Evolutionary conservation across 1,140 invertebrate species (phyloP).

Genomic region (Acyrthosiphon pisum): DNA sequence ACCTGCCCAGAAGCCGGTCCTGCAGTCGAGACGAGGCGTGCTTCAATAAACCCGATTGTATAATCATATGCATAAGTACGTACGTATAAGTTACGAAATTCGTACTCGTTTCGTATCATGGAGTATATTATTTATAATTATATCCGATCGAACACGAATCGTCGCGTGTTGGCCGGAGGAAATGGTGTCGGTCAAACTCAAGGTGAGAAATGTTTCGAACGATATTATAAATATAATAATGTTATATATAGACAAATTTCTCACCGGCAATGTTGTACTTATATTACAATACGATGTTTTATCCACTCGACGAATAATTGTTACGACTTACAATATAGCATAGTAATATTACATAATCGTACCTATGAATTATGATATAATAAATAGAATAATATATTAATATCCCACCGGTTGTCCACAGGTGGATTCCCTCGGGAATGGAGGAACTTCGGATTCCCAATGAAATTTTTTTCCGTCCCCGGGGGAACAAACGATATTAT

Average conservation of each 20-base stretch:
- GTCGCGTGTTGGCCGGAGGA: slow-evolving; percentile 1
- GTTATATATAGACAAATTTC: neutral
- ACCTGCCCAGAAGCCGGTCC: neutral
- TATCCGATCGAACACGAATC: slow-evolving; percentile 13
- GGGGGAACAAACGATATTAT: neutral
- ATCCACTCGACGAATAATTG: neutral
- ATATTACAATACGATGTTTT: neutral
- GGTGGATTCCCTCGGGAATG: neutral
- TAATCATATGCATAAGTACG: neutral
- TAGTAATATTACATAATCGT: neutral
- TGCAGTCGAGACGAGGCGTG: neutral
- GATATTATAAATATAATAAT: neutral
- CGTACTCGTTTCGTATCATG: neutral
- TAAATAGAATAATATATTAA: neutral
- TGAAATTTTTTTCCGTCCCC: neutral
- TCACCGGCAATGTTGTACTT: neutral
- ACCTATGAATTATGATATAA: neutral
- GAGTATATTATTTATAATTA: neutral
- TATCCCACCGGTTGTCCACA: neutral
- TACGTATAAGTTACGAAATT: neutral
- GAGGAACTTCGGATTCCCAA: neutral
- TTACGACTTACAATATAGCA: neutral
- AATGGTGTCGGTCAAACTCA: neutral
- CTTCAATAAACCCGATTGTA: neutral
- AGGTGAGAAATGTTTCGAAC: neutral